Base-by-base conservation (phyloP, 1,140 invertebrate species). In the Drosophila sp. region DNA sequence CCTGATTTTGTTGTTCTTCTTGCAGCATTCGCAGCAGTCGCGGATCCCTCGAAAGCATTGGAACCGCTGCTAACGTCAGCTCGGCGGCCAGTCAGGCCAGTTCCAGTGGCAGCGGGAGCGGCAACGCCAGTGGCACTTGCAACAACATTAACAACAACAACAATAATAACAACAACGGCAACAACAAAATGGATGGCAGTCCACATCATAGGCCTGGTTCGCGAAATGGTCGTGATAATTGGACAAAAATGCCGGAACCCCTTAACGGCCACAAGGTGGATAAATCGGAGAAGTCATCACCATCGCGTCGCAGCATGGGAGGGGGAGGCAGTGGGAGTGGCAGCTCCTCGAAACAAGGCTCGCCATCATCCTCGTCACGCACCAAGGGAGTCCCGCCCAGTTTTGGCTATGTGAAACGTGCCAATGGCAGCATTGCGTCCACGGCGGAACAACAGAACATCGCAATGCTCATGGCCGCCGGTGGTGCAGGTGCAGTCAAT, bases 331-430 rank as follows among this genome's bases (percentile, higher is more conserved):
- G 86, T 79, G 79, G 61, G 11, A 89, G 81, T 63, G 93, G 93
- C 40, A 92, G 90, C 18, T 93, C 93, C 46, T 92, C 93, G n/a
- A 91, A 90, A 50, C 89, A 90, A 65, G 91, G 92, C 50, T 91
- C 92, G 14, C 92, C 94, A 8, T 93, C 93, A 38, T 93, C 93
- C 53, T 76, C 78, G 9, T 89, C 82, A 8, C 94, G 95, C 77
- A 94, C 94, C 4, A 93, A 94, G 71, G 95, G 96, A 25, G 95
- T 95, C 0, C 95, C 96, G 6, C 95, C 96, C 66, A 96, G 94
- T 91, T 97, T 97, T 83, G 95, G 95, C 27, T 97, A 96, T 84
- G 95, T 96, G n/a, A 97, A 97, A 84, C 93, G 96, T 70, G 94
- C 95, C 72, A 95, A 95, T 69, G 95, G 94, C 29, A 90, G 87